phyloP scores from a whole-genome alignment of 2,888 invertebrate genomes.

The Drosophila anceps region DNA sequence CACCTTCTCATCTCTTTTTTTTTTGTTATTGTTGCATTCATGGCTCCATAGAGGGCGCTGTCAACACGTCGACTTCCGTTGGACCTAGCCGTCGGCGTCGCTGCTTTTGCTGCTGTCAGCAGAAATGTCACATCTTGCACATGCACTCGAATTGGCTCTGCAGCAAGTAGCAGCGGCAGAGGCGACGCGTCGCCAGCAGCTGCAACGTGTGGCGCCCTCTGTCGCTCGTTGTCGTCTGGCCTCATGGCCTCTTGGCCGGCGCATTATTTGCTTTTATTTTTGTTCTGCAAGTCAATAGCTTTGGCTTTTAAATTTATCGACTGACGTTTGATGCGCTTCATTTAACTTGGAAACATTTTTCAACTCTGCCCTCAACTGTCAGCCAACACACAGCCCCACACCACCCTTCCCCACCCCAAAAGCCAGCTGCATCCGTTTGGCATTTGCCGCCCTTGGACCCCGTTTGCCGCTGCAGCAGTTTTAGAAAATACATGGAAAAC shows the following conservation, averaged over 20 bases:
- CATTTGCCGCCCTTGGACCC: slow-evolving; percentile 1
- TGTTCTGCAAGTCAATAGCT: slow-evolving; percentile 79
- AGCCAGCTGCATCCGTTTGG: slow-evolving; percentile 41
- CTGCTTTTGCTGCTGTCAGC: slow-evolving; percentile 72
- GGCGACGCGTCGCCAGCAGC: slow-evolving; percentile 7
- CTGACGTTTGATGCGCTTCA: slow-evolving; percentile 82
- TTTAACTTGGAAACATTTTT: slow-evolving; percentile 82
- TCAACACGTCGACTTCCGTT: slow-evolving; percentile 80
- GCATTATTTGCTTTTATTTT: slow-evolving; percentile 79
- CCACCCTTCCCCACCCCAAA: slow-evolving; percentile 11
- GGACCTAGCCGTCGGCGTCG: slow-evolving; percentile 36
- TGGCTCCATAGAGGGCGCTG: slow-evolving; percentile 73
- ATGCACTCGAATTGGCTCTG: slow-evolving; percentile 66
- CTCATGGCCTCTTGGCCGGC: slow-evolving; percentile 49
- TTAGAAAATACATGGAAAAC: slow-evolving; percentile 58
- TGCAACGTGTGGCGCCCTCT: slow-evolving; percentile 50
- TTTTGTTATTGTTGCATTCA: slow-evolving; percentile 31
- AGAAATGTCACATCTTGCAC: slow-evolving; percentile 77
- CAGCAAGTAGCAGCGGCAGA: slow-evolving; percentile 10
- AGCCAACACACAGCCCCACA: slow-evolving; percentile 2
- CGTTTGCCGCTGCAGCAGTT: slow-evolving; percentile 43
- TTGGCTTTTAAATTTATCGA: slow-evolving; percentile 82
- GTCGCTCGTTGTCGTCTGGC: slow-evolving; percentile 34
- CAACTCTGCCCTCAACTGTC: slow-evolving; percentile 60
- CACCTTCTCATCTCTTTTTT: slow-evolving; percentile 15